These are phyloP conservation scores for Simalia tracyae DNA, from an alignment of 2,797 vertebrate species.

Conservation along the genomic window DNA sequence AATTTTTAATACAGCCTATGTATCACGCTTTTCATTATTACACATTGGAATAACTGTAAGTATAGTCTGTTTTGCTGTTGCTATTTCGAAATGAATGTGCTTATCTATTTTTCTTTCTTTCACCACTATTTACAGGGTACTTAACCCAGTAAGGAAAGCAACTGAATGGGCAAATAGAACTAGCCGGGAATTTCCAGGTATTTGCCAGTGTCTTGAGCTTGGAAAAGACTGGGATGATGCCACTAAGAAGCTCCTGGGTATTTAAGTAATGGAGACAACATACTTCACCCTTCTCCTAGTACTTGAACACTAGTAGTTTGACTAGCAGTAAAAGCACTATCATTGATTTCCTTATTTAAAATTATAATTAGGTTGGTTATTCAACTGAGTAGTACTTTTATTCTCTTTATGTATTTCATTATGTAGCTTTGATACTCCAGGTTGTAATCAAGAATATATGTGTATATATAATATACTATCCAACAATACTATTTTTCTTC, in stretches of 20 bases:
- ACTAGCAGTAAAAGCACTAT: neutral
- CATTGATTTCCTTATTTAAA: neutral
- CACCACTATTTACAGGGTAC: slow-evolving; percentile 50
- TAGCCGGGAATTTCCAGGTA: slow-evolving; percentile 78
- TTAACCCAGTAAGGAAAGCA: slow-evolving; percentile 71
- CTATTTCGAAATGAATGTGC: neutral
- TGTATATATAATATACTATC: neutral
- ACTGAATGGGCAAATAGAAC: slow-evolving; percentile 77
- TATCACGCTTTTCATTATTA: neutral
- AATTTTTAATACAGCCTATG: neutral
- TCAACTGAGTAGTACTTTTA: neutral
- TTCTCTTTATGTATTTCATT: neutral
- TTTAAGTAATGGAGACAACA: slow-evolving; percentile 49
- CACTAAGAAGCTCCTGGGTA: slow-evolving; percentile 79
- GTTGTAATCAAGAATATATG: neutral
- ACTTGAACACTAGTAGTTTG: neutral
- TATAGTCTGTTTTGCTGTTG: neutral
- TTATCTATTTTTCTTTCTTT: slow-evolving; percentile 29
- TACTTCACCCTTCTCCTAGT: slow-evolving; percentile 39
- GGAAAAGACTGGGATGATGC: slow-evolving; percentile 81
- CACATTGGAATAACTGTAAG: neutral
- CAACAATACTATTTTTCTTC: neutral
- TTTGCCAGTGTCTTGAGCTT: slow-evolving; percentile 82
- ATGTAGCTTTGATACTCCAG: slow-evolving; percentile 11
- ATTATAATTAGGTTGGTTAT: neutral